Evolutionary conservation across 2,797 vertebrate genomes (phyloP), one percentile per base, ranked within the genome.

Genomic region (Acanthiza pusilla): DNA sequence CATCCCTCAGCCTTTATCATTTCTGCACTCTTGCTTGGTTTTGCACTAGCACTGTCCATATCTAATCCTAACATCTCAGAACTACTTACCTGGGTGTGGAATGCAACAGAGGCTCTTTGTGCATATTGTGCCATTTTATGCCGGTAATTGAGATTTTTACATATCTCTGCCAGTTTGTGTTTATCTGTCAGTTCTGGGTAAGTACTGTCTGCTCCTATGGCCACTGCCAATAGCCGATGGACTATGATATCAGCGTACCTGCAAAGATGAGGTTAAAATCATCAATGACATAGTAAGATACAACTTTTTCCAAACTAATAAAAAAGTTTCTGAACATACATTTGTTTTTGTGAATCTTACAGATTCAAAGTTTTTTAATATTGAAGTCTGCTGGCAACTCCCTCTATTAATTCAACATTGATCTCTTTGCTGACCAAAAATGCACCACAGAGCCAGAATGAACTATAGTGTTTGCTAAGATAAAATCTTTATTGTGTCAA

Each of bases 121-220:
- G 99, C 99, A 3, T 99, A 99, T 25, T 99, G 99, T 88, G 99
- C 97, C 99, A 99, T 99, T 98, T 99, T 99, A 93, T 99, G 99
- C 84, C 99, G 98, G 97, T 99, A 99, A 97, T 99, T 99, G 92
- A 99, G 99, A 96, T 99, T 99, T 98, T 98, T 99, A 97, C 99
- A 99, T 53, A 99, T 98, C 20, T 99, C 98, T 0, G 99, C 98
- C 88, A 99, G 98, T 93, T 99, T 99, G 68, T 99, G 99, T 95
- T 99, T 99, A 96, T 99, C 99, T 94, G 98, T 99, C 78, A 99
- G 96, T 71, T 99, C 99, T 20, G 99, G 98, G 62, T 99, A 99
- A 55, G 99, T 99, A 92, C 94, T 96, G 94, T 99, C 99, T 55
- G 99, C 99, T 58, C 98, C 98, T 19, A 99, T 98, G 66, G 99